Conservation (phyloP, 2,113 vertebrate genomes). For the Petrocephalus zakoni region DNA sequence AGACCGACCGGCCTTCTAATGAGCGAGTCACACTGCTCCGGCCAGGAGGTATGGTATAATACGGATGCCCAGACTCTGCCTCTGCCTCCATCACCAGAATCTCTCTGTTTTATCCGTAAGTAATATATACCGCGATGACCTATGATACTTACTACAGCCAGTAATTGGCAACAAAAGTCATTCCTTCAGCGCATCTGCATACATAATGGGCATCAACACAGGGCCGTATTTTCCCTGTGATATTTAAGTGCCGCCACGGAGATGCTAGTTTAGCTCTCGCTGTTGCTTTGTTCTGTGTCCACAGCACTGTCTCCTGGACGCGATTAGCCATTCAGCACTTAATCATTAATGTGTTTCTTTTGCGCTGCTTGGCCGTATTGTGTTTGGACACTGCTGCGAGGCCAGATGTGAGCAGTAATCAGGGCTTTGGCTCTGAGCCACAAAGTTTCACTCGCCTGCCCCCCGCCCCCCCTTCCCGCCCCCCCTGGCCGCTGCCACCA, state of each 20-base stretch:
- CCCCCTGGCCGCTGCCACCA: background rate
- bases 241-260: background rate
- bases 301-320: background rate
- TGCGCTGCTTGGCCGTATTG: background rate
- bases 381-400: constrained; percentile 3
- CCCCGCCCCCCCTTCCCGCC: background rate
- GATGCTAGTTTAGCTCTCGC: background rate
- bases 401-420: constrained; percentile 3
- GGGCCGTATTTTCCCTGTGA: background rate
- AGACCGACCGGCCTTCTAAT: background rate
- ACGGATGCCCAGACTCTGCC: background rate
- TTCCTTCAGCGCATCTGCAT: background rate
- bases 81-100: background rate
- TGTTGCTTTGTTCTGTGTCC: background rate
- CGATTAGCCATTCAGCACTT: constrained; percentile 7
- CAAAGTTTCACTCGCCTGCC: background rate
- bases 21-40: background rate
- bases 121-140: background rate
- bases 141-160: background rate
- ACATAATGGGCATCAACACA: background rate
- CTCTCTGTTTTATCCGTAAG: background rate
- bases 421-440: background rate
- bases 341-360: background rate
- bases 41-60: background rate
- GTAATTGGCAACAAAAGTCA: background rate